Conservation (phyloP, 2,797 vertebrate species). For the Heliangelus exortis region DNA sequence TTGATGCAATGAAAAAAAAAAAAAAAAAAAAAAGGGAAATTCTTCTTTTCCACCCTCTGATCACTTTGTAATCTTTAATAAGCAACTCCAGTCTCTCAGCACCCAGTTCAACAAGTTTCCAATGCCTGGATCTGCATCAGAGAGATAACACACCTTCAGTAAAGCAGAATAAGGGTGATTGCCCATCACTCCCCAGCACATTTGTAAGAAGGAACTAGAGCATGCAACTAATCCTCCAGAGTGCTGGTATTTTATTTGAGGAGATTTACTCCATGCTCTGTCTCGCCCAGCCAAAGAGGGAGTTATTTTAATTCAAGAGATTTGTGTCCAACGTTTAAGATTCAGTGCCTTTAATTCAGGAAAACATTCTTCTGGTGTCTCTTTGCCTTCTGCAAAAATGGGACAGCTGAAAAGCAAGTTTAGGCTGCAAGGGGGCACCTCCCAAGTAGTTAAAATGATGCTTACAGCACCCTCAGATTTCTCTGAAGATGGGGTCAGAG, state of each 20-base stretch:
- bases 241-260: constrained; percentile 66
- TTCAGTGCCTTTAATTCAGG: constrained; percentile 13
- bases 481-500: background rate
- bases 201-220: constrained; percentile 70
- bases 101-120: constrained; percentile 34
- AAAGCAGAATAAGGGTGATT: constrained; percentile 35
- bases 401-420: background rate
- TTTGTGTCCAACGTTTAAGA: constrained; percentile 36
- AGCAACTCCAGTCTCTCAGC: background rate
- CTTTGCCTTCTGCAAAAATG: background rate
- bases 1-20: background rate
- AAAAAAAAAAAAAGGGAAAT: background rate
- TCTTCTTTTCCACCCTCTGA: background rate
- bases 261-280: constrained; percentile 75
- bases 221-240: constrained; percentile 68
- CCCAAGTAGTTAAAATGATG: background rate
- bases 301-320: constrained; percentile 59
- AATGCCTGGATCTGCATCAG: constrained; percentile 30
- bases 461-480: background rate
- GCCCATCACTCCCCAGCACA: constrained; percentile 48
- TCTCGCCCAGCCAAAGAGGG: constrained; percentile 52
- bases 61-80: constrained; percentile 27
- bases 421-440: background rate
- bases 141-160: constrained; percentile 52
- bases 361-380: background rate